Evolutionary conservation across 2,888 invertebrate genomes (phyloP), one percentile per base, ranked within the genome.

Genomic region (Coronaproctus castanopsis): DNA sequence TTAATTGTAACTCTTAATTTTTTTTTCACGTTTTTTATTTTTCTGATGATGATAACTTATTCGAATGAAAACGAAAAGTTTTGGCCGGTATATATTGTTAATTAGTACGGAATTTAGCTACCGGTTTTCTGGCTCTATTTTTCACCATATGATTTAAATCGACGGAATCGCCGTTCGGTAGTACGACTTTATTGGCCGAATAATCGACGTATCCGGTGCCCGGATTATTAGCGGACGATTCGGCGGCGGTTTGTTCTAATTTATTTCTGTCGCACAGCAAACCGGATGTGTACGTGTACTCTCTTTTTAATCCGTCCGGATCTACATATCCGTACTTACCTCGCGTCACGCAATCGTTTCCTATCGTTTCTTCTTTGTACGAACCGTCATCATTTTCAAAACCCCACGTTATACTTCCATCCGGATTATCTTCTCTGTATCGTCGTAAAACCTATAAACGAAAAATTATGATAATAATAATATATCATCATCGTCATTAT

Each of bases 351-450:
- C 85, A 85, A 70, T 88, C 85, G 14, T 78, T 75, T 53, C 88
- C 88, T 65, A 87, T 84, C 8, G 80, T 78, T 74, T 88, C 87
- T 70, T 88, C 87, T 69, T 88, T 88, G 72, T 84, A 88, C 1
- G 85, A 83, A 21, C 88, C 88, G 67, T 88, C 88, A 66, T 87
- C 87, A 69, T 88, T 87, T 71, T 88, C 87, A 68, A 83, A 88
- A 55, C 88, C 88, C 88, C 88, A 88, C 0, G 84, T 83, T 66
- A 88, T 88, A 69, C 83, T 87, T 51, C 86, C 86, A 66, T 85
- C 85, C 23, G 78, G 76, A 68, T 87, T 85, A 70, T 87, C 87
- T 52, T 86, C 86, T 57, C 84, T 79, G 74, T 80, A 88, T 69
- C 75, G 74, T 52, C 72, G 69, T 58, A 76, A 66, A 63, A 75